Base-by-base conservation (phyloP, 2,113 vertebrate genomes). In the Archilochus colubris region DNA sequence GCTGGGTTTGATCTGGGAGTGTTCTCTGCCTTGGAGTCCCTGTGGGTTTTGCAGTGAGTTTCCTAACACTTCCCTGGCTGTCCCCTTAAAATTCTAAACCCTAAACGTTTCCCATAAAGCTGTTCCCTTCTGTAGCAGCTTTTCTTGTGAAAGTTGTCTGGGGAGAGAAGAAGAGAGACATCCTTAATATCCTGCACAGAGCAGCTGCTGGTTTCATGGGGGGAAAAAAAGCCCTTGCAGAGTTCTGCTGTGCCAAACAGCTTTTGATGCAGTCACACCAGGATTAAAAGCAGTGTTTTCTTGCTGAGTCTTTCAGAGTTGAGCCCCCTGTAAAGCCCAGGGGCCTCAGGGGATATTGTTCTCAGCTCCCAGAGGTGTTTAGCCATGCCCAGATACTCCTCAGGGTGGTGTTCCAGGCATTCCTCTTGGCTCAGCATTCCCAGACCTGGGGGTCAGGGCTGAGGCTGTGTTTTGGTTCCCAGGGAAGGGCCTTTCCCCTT, bases 1-100 rank as follows among this genome's bases (percentile, higher is more conserved):
- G 23, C 10, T 48, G 3, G 17, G 0, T 72, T 30, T 54, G 10
- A 14, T 59, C 8, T 0, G 0, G 10, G 43, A 24, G 7, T 0
- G 4, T n/a, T 82, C 72, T 86, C 24, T 84, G 19, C 4, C 14
- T 43, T 9, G 5, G 18, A 36, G 6, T 18, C 23, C 17, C n/a
- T 1, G 0, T 14, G 9, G 24, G 5, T 54, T 87, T 67, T 27
- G 15, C 28, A 14, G 59, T 7, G 50, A 24, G 9, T 28, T 27
- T 59, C 1, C 6, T 73, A 18, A 51, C 14, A 21, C 63, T 18
- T 54, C 6, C 8, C 4, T 69, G 12, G 8, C 6, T 4, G 6
- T 36, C 19, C 4, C 80, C 23, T 40, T 59, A 7, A n/a, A 8
- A n/a, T 12, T 44, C 12, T 19, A 36, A 69, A n/a, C 11, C 38